These are phyloP conservation scores for Pardalotus punctatus DNA, from an alignment of 2,113 vertebrate genomes.

Conservation along the genomic window DNA sequence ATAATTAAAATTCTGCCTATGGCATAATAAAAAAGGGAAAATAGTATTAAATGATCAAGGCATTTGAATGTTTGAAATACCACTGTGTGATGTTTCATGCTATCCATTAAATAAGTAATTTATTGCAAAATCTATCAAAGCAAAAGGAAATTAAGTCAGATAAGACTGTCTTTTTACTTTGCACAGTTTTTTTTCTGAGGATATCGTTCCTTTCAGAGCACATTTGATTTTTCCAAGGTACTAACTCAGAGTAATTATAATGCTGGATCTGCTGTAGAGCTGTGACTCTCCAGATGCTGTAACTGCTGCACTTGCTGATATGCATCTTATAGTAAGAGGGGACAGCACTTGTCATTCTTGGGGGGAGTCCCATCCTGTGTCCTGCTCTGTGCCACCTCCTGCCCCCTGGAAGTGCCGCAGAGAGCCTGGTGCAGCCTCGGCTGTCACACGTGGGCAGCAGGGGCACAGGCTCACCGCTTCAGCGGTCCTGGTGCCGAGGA, in stretches of 20 bases:
- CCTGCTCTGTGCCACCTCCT: neutral
- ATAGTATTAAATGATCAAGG: constrained; percentile 61
- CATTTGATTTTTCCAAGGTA: neutral
- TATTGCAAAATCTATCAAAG: constrained; percentile 56
- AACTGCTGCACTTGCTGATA: fast-evolving
- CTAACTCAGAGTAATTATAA: neutral
- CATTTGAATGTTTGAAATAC: constrained; percentile 55
- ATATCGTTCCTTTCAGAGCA: neutral
- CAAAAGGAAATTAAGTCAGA: constrained; percentile 32
- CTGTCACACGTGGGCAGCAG: neutral
- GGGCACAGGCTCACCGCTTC: neutral
- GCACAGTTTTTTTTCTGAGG: neutral
- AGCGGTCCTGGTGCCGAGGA: neutral
- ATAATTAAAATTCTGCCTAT: constrained; percentile 66
- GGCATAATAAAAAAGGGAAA: constrained; percentile 62
- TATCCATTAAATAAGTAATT: constrained; percentile 62
- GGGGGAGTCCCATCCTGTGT: fast-evolving
- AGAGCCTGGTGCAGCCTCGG: neutral
- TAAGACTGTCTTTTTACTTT: neutral
- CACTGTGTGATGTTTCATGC: constrained; percentile 26
- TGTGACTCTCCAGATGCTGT: neutral
- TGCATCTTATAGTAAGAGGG: neutral
- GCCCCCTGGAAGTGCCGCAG: fast-evolving
- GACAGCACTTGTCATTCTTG: fast-evolving
- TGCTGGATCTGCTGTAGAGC: neutral